phyloP scores from a whole-genome alignment of 2,113 vertebrate species.

The Hemibagrus wyckioides region DNA sequence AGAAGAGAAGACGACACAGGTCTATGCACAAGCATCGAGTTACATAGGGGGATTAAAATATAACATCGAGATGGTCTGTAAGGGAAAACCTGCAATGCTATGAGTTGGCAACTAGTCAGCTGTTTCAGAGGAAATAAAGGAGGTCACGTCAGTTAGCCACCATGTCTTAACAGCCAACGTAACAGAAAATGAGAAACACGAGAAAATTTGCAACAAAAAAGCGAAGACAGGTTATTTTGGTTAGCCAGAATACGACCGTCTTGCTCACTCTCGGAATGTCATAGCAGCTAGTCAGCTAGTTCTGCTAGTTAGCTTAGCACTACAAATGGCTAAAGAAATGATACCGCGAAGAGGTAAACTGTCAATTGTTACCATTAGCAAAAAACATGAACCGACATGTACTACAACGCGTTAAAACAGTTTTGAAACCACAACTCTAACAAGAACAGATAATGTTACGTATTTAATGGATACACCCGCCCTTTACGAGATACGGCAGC shows the following conservation, averaged over 20 bases:
- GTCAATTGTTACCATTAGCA: background rate
- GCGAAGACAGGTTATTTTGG: background rate
- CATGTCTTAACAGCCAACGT: constrained; percentile 46
- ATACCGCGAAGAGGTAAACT: background rate
- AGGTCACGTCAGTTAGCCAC: background rate
- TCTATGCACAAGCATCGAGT: background rate
- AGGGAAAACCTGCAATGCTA: background rate
- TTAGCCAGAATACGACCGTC: background rate
- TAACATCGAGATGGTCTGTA: background rate
- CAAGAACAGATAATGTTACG: background rate
- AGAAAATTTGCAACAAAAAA: too few relatives aligned
- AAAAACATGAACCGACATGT: background rate
- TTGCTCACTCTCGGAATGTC: background rate
- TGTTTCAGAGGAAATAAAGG: background rate
- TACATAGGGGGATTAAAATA: background rate
- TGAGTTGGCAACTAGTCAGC: background rate
- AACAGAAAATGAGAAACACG: background rate
- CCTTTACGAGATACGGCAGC: background rate
- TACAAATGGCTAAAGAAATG: background rate
- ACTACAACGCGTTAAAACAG: background rate
- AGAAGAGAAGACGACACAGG: background rate
- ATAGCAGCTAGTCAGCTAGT: background rate
- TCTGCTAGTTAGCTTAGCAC: background rate
- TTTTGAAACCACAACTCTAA: background rate
- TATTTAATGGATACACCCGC: background rate